Evolutionary conservation across 2,797 vertebrate genomes (phyloP).

Genomic region (Eulemur albifrons): DNA sequence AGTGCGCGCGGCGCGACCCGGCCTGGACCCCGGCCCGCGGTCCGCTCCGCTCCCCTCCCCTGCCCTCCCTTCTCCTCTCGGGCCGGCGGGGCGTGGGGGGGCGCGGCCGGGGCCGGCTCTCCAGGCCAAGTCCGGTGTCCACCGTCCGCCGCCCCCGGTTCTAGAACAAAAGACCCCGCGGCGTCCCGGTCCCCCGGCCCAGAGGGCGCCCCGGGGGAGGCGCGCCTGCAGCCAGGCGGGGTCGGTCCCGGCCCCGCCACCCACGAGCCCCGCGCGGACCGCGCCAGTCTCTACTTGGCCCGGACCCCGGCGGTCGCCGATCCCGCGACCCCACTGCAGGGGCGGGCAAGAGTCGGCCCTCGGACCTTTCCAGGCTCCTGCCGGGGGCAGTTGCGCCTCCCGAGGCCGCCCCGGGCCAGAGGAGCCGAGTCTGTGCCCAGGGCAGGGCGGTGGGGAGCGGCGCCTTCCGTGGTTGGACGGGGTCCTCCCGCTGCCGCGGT

Average conservation of each 20-base stretch:
- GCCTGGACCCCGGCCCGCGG: not conserved
- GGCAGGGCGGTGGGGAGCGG: not conserved
- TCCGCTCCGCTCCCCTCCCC: not conserved
- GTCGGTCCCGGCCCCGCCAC: not conserved
- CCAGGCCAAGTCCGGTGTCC: not conserved
- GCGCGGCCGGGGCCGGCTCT: not conserved
- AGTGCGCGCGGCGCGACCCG: constrained; percentile 61
- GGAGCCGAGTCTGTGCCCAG: not conserved
- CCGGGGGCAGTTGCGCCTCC: not conserved
- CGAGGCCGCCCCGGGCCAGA: not conserved
- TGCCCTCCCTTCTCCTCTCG: too few relatives aligned
- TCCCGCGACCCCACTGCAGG: not conserved
- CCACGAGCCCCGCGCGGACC: not conserved
- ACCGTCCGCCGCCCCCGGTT: not conserved
- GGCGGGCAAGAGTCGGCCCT: not conserved
- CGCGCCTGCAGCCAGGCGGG: not conserved
- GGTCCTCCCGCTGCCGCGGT: not conserved
- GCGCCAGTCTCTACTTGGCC: not conserved
- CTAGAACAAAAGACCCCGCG: constrained; percentile 68
- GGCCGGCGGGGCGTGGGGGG: not conserved
- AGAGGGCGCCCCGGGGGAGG: not conserved
- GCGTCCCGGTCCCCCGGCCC: not conserved
- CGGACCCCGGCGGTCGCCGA: not conserved
- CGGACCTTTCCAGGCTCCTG: not conserved
- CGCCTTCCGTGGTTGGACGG: not conserved